phyloP scores from a whole-genome alignment of 1,140 invertebrate genomes.

The Drosophila sp. region DNA sequence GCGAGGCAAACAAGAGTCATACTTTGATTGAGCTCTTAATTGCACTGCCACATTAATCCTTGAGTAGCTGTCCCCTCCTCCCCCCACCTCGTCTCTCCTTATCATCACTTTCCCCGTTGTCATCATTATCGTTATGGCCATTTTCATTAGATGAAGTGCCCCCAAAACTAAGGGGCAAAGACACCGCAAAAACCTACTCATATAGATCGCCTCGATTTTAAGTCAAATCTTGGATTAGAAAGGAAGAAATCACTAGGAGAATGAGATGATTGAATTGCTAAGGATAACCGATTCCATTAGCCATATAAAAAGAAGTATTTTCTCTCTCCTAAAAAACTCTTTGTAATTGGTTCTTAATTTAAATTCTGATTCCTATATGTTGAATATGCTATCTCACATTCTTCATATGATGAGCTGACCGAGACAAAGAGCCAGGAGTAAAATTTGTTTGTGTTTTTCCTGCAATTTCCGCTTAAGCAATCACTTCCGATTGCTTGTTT shows the following conservation, averaged over 20 bases:
- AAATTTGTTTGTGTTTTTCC: constrained; percentile 8
- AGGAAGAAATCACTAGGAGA: no score
- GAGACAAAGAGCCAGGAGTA: background rate
- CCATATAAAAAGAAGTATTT: no score
- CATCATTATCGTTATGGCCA: constrained; percentile 30
- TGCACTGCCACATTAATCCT: constrained; percentile 73
- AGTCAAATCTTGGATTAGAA: no score
- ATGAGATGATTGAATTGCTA: no score
- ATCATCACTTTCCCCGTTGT: background rate
- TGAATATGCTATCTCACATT: no score
- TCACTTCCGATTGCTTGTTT: constrained; percentile 55
- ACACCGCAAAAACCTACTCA: no score
- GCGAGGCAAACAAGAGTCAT: constrained; percentile 58
- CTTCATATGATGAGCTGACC: no score
- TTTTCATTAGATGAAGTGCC: constrained; percentile 63
- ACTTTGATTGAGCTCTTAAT: constrained; percentile 80
- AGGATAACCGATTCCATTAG: no score
- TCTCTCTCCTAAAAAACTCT: no score
- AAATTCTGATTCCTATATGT: no score
- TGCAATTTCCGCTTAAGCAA: background rate
- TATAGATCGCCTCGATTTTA: no score
- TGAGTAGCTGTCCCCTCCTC: constrained; percentile 16
- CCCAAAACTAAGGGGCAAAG: constrained; percentile 8
- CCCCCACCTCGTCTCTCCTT: background rate
- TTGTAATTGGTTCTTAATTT: no score